Evolutionary conservation across 2,797 vertebrate species (phyloP), one percentile per base, ranked within the genome.

Genomic region (Scleropages formosus): DNA sequence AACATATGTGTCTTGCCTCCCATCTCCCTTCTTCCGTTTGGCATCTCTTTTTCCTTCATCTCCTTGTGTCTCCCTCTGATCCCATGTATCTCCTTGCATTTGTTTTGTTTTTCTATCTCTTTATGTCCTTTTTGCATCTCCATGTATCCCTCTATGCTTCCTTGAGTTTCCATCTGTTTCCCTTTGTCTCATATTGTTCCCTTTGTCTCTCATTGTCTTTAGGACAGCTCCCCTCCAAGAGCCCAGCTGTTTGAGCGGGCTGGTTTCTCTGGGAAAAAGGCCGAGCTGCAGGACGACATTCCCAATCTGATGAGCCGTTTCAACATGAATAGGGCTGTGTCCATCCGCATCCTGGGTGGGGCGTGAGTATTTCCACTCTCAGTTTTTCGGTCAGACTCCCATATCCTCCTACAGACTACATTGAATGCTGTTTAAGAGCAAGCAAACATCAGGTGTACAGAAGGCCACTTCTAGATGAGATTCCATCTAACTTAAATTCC

Each of bases 261-360:
- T 0, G 86, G 90, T 10, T 93, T 83, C 85, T 92, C 90, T 0
- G 91, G 92, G 0, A 93, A 88, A 82, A 93, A 89, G 83, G 91
- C 88, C 60, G 92, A 92, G 75, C 75, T 93, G 61, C 89, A 92
- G 79, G 92, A 93, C 12, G 91, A 94, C 83, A 87, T 93, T 39
- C 92, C 91, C 31, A 94, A 94, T 85, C 85, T 92, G 78, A 89
- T 93, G 89, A 90, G 82, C 78, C 87, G 91, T n/a, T 88, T 91
- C 87, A 92, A 88, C 80, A 88, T 93, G 24, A 93, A 91, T 85
- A 83, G 90, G 77, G 84, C 85, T 1, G 82, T 90, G 66, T 93
- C 92, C 78, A 90, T 93, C 82, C 87, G 88, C 0, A 85, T 92
- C 72, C 84, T 91, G 0, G 92, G 91, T 60, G 92, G 91, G 89